Percentiles rank a stretch among this genome's conserved stretches.
Conservation (phyloP, 2,888 invertebrate genomes). For the Cantharis flavilabris region DNA sequence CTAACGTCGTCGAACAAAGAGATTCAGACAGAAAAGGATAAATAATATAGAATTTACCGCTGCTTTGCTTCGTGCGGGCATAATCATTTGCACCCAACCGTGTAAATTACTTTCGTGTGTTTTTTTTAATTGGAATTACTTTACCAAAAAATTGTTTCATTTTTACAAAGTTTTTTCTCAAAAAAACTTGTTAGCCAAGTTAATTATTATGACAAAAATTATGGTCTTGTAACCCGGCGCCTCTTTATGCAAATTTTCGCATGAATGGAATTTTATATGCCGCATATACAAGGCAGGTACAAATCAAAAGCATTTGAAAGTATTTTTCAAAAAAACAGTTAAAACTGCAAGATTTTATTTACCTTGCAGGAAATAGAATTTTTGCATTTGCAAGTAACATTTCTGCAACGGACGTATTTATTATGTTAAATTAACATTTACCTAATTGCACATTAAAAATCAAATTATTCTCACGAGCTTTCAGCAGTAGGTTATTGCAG, state of each 20-base stretch:
- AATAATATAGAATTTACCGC: conserved; percentile 19
- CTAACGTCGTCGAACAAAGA: conserved; percentile 25
- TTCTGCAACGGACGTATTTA: too few species aligned
- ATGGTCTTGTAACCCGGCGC: neutral
- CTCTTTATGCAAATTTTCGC: neutral
- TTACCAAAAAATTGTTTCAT: conserved; percentile 18
- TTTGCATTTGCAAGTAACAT: too few species aligned
- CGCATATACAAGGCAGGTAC: too few species aligned
- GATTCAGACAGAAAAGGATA: conserved; percentile 24
- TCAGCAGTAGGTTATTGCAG: too few species aligned
- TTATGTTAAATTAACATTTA: too few species aligned
- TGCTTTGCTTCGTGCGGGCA: conserved; percentile 23
- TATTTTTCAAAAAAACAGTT: too few species aligned
- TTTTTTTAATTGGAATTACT: conserved; percentile 21
- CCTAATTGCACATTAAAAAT: too few species aligned
- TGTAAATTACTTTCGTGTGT: conserved; percentile 26
- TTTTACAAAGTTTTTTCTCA: conserved; percentile 5
- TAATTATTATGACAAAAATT: neutral
- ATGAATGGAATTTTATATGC: neutral
- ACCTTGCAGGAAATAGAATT: too few species aligned
- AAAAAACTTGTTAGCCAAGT: neutral
- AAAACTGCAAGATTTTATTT: too few species aligned
- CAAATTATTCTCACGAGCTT: too few species aligned
- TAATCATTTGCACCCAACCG: conserved; percentile 30
- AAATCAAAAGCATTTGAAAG: too few species aligned